Conservation (phyloP, 2,113 vertebrate species). For the Origma solitaria region DNA sequence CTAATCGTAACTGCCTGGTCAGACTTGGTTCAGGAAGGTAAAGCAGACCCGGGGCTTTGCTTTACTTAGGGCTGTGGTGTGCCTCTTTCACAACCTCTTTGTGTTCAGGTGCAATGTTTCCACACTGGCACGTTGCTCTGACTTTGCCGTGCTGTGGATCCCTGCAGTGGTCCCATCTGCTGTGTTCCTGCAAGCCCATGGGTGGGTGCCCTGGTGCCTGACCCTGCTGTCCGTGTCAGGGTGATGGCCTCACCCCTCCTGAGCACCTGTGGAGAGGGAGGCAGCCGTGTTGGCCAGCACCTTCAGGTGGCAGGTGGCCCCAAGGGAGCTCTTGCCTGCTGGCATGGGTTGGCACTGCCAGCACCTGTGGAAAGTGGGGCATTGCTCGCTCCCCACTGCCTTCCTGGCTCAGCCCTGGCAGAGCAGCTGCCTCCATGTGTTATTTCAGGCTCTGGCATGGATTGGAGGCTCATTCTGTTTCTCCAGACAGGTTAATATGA, state of each 20-base stretch:
- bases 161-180: neutral
- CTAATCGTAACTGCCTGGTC: neutral
- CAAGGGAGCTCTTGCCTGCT: neutral
- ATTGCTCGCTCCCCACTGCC: neutral
- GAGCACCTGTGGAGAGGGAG: neutral
- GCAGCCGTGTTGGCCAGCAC: neutral
- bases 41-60: neutral
- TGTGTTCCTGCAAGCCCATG: accelerated
- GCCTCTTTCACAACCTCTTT: too few relatives aligned
- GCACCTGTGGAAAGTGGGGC: neutral
- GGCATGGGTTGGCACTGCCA: neutral
- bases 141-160: neutral
- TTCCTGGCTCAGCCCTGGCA: neutral
- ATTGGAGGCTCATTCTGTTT: neutral
- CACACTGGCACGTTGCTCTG: accelerated
- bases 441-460: neutral
- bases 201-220: neutral
- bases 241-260: neutral
- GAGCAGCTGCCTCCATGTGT: neutral
- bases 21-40: neutral
- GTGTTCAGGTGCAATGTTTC: neutral
- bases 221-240: neutral
- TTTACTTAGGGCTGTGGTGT: neutral
- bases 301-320: neutral
- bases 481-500: neutral